Base-by-base conservation (phyloP, 2,797 vertebrate genomes). In the Onychomys leucogaster region DNA sequence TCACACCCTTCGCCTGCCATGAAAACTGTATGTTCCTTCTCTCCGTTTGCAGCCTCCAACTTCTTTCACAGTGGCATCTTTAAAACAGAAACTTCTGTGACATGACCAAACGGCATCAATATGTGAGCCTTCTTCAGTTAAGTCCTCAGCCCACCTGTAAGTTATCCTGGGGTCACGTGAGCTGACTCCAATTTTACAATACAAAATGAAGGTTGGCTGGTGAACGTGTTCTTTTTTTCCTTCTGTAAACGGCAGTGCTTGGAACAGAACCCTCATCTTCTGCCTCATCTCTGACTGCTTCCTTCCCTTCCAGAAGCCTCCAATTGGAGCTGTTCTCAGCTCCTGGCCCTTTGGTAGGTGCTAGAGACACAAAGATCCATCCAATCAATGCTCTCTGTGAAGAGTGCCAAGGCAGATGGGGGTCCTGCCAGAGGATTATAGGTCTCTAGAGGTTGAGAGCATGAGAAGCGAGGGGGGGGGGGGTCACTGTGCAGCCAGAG, bases 381-480 rank as follows among this genome's bases (percentile, higher is more conserved):
- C 7, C 12, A 49, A 57, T 91, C 12, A 81, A 41, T 29, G 29
- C 3, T 61, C 63, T 7, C 10, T 32, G 1, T 8, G 3, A 57
- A 82, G 52, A 85, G 17, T 14, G 37, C 34, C 2, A 29, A 43
- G 71, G 49, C 27, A 23, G 21, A 32, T 1, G 11, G 49, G 7
- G 19, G 23, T 21, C 27, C 21, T 6, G 32, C 52, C 63, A 29
- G 25, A 34, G 41, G 23, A 52, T 55, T 12, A 0, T 13, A 10
- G 12, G 10, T 75, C n/a, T 37, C 57, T 21, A 23, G 29, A 55
- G n/a, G 13, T 8, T 55, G 1, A 77, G 59, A 4, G 29, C 41
- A 0, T 5, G 2, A 2, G 25, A 43, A 78, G 27, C 6, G 52
- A 55, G 0, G n/a, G n/a, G n/a, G n/a, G n/a, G n/a, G n/a, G 6